Conservation (phyloP, 2,888 invertebrate genomes). For the Drosophila seclusa region DNA sequence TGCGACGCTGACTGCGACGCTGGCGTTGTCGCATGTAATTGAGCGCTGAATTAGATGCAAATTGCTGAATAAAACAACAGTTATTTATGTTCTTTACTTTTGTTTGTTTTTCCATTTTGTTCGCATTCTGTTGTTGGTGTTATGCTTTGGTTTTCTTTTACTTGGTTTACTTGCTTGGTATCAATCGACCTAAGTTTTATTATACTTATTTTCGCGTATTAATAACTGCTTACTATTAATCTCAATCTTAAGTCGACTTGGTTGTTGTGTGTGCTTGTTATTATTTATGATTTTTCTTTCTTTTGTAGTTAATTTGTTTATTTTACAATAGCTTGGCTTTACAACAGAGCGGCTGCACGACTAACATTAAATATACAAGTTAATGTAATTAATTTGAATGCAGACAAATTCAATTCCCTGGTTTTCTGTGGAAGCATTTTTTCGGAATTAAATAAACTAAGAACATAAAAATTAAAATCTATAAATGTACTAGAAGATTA, state of each 20-base stretch:
- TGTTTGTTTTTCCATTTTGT: conserved; percentile 51
- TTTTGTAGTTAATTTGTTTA: conserved; percentile 52
- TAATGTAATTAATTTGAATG: not conserved
- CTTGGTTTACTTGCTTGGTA: conserved; percentile 27
- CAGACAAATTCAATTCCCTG: not conserved
- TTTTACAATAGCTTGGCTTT: conserved; percentile 61
- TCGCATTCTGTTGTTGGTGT: conserved; percentile 41
- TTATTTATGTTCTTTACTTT: conserved; percentile 70
- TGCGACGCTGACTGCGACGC: conserved; percentile 19
- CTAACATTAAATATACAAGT: not conserved
- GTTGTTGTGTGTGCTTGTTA: conserved; percentile 20
- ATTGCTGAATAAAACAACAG: conserved; percentile 74
- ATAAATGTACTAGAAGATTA: not conserved
- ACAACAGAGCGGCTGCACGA: conserved; percentile 33
- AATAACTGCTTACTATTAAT: conserved; percentile 71
- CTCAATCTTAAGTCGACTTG: conserved; percentile 67
- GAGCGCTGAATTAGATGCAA: conserved; percentile 75
- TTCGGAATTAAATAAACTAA: not conserved
- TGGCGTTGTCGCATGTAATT: conserved; percentile 59
- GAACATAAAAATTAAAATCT: not conserved
- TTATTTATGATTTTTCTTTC: conserved; percentile 37
- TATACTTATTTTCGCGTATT: conserved; percentile 67
- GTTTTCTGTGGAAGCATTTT: not conserved
- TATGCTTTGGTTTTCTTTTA: conserved; percentile 37
- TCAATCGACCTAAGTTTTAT: conserved; percentile 60